A percentile compares a stretch with the other conserved stretches of the same genome.
Conservation (phyloP, 2,888 invertebrate species). For the Cremastinae sp. region DNA sequence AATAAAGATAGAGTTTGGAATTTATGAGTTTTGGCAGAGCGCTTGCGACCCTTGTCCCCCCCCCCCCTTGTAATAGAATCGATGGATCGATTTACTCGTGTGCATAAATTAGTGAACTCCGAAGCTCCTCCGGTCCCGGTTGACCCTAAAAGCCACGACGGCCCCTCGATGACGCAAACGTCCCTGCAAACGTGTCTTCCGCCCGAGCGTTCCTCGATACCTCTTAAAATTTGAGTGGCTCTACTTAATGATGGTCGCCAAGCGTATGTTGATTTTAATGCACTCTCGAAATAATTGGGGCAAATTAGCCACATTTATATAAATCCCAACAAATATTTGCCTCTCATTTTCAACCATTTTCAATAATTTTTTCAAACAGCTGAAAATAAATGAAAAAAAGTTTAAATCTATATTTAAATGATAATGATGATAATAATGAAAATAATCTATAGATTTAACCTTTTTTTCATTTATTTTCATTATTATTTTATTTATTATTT, state of each 20-base stretch:
- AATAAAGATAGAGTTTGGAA: background rate
- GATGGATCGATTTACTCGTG: constrained; percentile 50
- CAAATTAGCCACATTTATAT: background rate
- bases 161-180: constrained; percentile 15
- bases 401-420: no score
- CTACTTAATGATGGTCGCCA: background rate
- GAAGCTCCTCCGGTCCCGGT: constrained; percentile 14
- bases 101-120: constrained; percentile 54
- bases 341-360: no score
- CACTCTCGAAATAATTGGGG: background rate
- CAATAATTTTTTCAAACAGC: no score
- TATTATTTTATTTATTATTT: no score
- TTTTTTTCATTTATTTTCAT: no score
- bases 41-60: constrained; percentile 1
- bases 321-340: no score
- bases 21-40: background rate
- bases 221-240: background rate
- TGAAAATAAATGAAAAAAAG: no score
- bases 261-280: no score
- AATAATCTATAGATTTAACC: no score
- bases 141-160: background rate
- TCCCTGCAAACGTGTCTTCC: constrained; percentile 7
- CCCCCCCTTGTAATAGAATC: constrained; percentile 12
- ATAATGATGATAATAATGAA: no score
- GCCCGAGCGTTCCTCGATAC: no score